phyloP scores from a whole-genome alignment of 2,113 vertebrate genomes.

The Callospermophilus lateralis region DNA sequence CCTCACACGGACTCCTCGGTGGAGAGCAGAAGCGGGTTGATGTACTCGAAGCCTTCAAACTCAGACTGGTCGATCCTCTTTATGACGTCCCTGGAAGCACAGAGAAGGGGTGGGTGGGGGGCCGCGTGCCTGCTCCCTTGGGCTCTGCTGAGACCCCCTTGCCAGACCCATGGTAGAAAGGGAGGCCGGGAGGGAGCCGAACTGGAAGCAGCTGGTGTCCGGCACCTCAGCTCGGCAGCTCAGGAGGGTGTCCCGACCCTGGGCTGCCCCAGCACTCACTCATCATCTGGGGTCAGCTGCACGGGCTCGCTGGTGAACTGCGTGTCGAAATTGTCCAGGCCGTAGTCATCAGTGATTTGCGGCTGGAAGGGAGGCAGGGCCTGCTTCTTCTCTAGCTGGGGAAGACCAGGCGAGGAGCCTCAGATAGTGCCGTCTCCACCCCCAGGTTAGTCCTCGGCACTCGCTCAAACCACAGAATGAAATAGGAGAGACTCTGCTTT shows the following conservation, averaged over 20 bases:
- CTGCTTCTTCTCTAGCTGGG: conserved; percentile 98
- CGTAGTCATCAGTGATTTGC: conserved; percentile 97
- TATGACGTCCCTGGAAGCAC: conserved; percentile 93
- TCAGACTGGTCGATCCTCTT: conserved; percentile 99
- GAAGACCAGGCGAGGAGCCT: fast-evolving
- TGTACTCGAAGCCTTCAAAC: conserved; percentile 99
- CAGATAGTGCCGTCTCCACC: fast-evolving
- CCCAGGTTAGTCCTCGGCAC: fast-evolving
- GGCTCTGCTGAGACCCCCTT: background rate
- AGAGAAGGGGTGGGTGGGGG: fast-evolving
- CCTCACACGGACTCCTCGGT: conserved; percentile 97
- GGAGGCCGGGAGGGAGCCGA: too few species aligned
- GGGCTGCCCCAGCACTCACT: conserved; percentile 87
- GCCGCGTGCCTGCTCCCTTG: fast-evolving
- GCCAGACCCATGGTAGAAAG: background rate
- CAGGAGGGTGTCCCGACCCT: too few species aligned
- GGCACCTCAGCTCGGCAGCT: too few species aligned
- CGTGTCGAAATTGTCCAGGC: conserved; percentile 98
- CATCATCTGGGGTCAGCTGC: conserved; percentile 98
- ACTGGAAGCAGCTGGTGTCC: too few species aligned
- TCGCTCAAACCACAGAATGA: background rate
- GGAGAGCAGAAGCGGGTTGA: conserved; percentile 97
- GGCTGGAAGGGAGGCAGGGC: conserved; percentile 96
- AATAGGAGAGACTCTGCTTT: background rate
- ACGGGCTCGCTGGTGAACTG: conserved; percentile 99